These are phyloP conservation scores for Drosophila kanapiae DNA, from an alignment of 1,140 invertebrate species.

Conservation along the genomic window DNA sequence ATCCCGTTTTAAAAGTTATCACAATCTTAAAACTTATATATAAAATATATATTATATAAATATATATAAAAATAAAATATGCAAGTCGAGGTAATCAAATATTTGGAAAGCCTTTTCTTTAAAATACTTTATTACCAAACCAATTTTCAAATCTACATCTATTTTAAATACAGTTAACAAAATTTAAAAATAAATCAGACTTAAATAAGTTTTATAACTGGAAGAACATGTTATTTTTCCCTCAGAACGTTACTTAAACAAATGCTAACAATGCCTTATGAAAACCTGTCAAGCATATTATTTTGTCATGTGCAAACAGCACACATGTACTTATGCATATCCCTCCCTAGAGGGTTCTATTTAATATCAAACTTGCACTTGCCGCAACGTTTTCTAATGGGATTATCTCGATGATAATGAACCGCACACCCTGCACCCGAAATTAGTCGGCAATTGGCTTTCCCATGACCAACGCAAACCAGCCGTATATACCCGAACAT, in stretches of 20 bases:
- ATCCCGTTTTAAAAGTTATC: too few species aligned
- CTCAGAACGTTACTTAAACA: neutral
- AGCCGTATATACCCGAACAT: slow-evolving; percentile 67
- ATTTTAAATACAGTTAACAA: too few species aligned
- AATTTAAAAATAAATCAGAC: too few species aligned
- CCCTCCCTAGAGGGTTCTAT: slow-evolving; percentile 6
- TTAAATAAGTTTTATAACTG: too few species aligned
- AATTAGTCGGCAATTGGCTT: slow-evolving; percentile 62
- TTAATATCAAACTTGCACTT: slow-evolving; percentile 53
- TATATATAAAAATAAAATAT: too few species aligned
- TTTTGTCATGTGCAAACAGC: slow-evolving; percentile 20
- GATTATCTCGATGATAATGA: slow-evolving; percentile 74
- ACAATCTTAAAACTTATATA: too few species aligned
- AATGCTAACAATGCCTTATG: slow-evolving; percentile 1
- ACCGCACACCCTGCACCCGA: slow-evolving; percentile 58
- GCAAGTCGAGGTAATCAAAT: too few species aligned
- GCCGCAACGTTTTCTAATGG: slow-evolving; percentile 56
- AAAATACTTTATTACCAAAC: too few species aligned
- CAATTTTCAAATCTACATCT: too few species aligned
- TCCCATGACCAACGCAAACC: slow-evolving; percentile 67
- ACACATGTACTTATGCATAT: slow-evolving; percentile 34
- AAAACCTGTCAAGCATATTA: slow-evolving; percentile 2
- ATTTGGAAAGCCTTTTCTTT: too few species aligned
- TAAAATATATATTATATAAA: too few species aligned
- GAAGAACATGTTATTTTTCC: neutral